Base-by-base conservation (phyloP, 2,113 vertebrate species). In the Mesoclemmys tuberculata region DNA sequence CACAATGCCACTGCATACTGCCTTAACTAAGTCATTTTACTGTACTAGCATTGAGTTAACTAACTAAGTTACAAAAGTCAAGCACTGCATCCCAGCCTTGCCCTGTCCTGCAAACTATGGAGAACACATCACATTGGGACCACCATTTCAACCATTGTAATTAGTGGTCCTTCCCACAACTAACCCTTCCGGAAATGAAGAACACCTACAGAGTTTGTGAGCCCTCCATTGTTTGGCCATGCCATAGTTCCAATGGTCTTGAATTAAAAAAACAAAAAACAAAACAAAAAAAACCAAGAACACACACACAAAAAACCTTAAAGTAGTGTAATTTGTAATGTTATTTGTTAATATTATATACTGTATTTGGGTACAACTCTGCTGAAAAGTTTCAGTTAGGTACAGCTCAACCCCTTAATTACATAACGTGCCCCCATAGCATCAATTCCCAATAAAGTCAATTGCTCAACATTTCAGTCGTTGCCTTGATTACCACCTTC, bases 1-100 rank as follows among this genome's bases (percentile, higher is more conserved):
- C 61, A 64, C 61, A 19, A 6, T 6, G 18, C 31, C 31, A n/a
- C 7, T n/a, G 31, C 11, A n/a, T 64, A 61, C 56, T 75, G 89
- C 90, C 92, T 83, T 85, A 51, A 68, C 89, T 85, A 87, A 94
- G 85, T 93, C 89, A 29, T 90, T 82, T 48, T 84, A 55, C n/a
- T 88, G 91, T 29, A 2, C 89, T 52, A 75, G 84, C 74, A 55
- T 58, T 1, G 21, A 92, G 90, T 82, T 91, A 93, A 95, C 91
- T 89, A 95, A 97, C n/a, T 38, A 4, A 8, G n/a, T n/a, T n/a
- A 35, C 31, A 68, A 68, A 68, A 16, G 35, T 68, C 64, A 38
- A 68, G 64, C 35, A 68, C 4, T 18, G 64, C 35, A n/a, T 18
- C 64, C 64, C 64, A 68, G 16, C 31, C 64, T 68, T 68, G 35